These are phyloP conservation scores for Brachionus asplanchnoidis DNA, from an alignment of 1,140 invertebrate genomes.

Conservation along the genomic window DNA sequence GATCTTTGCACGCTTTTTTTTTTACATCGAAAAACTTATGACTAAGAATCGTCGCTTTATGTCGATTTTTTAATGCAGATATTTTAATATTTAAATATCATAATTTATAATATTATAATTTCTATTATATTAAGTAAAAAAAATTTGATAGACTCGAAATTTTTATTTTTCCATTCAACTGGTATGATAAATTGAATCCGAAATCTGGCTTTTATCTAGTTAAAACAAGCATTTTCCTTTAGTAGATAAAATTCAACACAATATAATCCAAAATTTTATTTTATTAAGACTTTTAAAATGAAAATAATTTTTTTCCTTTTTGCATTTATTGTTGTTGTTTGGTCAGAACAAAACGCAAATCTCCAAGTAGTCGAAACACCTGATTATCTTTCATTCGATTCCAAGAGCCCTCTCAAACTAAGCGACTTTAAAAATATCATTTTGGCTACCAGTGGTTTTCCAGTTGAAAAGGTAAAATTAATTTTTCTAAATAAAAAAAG, in stretches of 20 bases:
- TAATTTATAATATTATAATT: conserved; percentile 8
- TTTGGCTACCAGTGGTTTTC: background rate
- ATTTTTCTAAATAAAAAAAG: background rate
- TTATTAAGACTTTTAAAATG: background rate
- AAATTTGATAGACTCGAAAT: background rate
- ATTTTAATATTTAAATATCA: background rate
- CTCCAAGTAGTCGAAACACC: background rate
- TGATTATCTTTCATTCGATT: background rate
- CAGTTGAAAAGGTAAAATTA: background rate
- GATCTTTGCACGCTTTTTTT: background rate
- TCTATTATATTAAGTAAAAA: background rate
- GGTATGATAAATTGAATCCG: background rate
- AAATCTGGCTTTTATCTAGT: background rate
- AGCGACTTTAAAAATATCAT: conserved; percentile 1
- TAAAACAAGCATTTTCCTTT: background rate
- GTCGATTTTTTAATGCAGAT: background rate
- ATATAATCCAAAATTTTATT: background rate
- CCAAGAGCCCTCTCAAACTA: background rate
- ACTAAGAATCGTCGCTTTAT: background rate
- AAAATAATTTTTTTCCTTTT: background rate
- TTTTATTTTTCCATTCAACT: background rate
- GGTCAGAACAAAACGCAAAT: background rate
- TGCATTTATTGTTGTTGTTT: background rate
- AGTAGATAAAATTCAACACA: background rate
- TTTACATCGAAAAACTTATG: background rate